Base-by-base conservation (phyloP, 2,888 invertebrate species). In the Creontiades dilutus region DNA sequence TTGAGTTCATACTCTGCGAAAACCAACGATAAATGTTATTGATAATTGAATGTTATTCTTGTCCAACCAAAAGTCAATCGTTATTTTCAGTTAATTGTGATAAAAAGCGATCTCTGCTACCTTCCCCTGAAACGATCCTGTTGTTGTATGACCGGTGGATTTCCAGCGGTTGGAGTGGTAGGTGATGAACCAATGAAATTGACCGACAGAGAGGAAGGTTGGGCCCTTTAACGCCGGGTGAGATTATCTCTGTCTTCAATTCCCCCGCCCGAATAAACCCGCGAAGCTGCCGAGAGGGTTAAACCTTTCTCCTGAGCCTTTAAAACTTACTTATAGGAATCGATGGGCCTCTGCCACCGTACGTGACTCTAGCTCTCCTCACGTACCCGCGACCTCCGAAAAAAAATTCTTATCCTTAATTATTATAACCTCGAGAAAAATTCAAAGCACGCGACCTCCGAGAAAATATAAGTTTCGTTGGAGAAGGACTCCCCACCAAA, bases 281-380 rank as follows among this genome's bases (percentile, higher is more conserved):
- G 46, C 47, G 46, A 78, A 46, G 47, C 78, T 47, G 46, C 37
- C 46, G 46, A 47, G 78, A 78, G 78, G 46, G 37, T 46, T 37
- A 16, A 37, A 37, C 16, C 16, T 78, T 46, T 47, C 19, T 46
- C 19, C 78, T 37, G 47, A 9, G 78, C 78, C 46, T 46, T 78
- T 78, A 78, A 78, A 78, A 78, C 78, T 78, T 78, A 78, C 78
- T 78, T 78, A 78, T 19, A 78, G 78, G 46, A 46, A 78, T 68
- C 27, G 27, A 68, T 68, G 68, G 68, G 46, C 46, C 78, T 28
- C 13, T 28, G 78, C 46, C 11, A 11, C 13, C 37, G 78, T 47
- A 78, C 78, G 78, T 78, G 78, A 78, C 46, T 5, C 46, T 37
- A 37, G n/a, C 47, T n/a, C 78, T 16, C 37, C 37, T 78, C 78